Evolutionary conservation across 1,140 invertebrate species (phyloP), one percentile per base, ranked within the genome.

Genomic region (Diorhabda carinulata): DNA sequence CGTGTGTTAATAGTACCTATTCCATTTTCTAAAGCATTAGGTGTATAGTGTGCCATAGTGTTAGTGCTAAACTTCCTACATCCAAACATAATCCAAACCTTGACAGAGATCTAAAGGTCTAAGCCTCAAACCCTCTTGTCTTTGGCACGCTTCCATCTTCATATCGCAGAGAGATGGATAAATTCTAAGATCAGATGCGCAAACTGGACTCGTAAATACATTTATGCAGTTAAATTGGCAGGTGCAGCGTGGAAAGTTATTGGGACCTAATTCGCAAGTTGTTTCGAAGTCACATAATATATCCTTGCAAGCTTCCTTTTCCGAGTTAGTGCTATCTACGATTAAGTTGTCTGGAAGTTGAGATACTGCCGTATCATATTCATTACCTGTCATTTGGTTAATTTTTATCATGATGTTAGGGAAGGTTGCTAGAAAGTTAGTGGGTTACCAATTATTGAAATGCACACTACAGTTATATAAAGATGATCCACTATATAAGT

Each of bases 131-230:
- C 95, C 92, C 67, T 90, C 87, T 79, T 94, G 92, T 70, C 90
- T 87, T 71, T 92, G 88, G 81, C 94, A 97, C 4, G 92, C 91
- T 74, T 93, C 90, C 85, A 91, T 90, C 77, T 90, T 90, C 91
- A 96, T 93, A 10, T 90, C 89, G 79, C 94, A 97, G 67, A 92
- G 85, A 70, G 91, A 94, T 3, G 88, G 83, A 78, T 96, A 96
- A 56, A 91, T 88, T 68, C 87, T 85, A 65, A 92, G 86, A 81
- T 97, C 93, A 52, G 90, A 93, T 2, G 91, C 93, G 80, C 94
- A 96, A 40, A 96, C 90, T 1, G 89, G 88, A 61, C 82, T 84
- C 82, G 85, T 88, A 68, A 84, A 80, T 6, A 84, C 86, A 76
- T 89, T 91, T 10, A 83, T 85, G 76, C 90, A 91, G 78, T 91